These are phyloP conservation scores for Centroberyx gerrardi DNA, from an alignment of 2,797 vertebrate genomes.

Conservation along the genomic window DNA sequence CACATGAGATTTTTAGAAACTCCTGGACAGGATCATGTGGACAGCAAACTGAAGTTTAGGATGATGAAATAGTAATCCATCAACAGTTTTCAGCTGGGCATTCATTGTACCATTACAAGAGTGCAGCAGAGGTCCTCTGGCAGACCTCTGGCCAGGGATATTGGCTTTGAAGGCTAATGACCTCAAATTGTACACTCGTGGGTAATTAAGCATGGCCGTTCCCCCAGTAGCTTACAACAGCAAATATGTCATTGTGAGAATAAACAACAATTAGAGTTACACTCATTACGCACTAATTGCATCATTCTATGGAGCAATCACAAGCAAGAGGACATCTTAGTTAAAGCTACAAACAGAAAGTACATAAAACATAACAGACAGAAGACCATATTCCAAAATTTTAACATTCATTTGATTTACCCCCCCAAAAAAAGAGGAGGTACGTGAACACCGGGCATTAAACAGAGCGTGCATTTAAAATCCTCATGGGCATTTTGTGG, in stretches of 20 bases:
- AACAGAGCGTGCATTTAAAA: conserved; percentile 54
- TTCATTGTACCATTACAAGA: conserved; percentile 16
- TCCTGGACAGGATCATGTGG: neutral
- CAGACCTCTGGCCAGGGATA: conserved; percentile 66
- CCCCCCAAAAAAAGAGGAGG: conserved; percentile 1
- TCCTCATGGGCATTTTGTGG: conserved; percentile 54
- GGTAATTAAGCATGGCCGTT: conserved; percentile 76
- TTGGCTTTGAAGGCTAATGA: conserved; percentile 72
- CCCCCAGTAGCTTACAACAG: conserved; percentile 71
- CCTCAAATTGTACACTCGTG: conserved; percentile 76
- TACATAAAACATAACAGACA: conserved; percentile 23
- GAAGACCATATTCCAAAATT: neutral
- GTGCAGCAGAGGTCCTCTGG: conserved; percentile 62
- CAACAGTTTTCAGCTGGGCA: conserved; percentile 29
- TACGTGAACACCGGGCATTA: conserved; percentile 37
- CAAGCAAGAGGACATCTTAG: conserved; percentile 49
- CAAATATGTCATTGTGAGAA: conserved; percentile 82
- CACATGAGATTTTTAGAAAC: conserved; percentile 12
- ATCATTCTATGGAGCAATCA: conserved; percentile 69
- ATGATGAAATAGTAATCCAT: conserved; percentile 5
- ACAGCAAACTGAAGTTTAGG: conserved; percentile 9
- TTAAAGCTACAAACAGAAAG: conserved; percentile 44
- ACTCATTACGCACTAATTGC: conserved; percentile 78
- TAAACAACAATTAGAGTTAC: conserved; percentile 82
- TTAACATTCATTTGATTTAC: conserved; percentile 11